Evolutionary conservation across 2,888 invertebrate species (phyloP).

Genomic region (Hoplodrina blanda): DNA sequence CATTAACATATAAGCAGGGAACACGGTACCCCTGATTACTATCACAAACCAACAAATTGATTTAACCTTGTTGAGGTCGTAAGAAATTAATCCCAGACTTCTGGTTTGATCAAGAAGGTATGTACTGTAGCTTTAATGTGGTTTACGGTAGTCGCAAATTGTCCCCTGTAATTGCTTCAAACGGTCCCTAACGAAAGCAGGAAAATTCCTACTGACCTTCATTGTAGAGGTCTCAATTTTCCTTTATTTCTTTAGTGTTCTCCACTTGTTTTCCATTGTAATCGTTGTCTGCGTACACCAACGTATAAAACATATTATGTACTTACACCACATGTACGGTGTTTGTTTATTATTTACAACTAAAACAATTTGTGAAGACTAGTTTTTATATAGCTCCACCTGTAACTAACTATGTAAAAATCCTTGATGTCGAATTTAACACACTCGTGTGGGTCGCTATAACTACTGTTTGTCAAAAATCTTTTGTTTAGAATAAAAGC

Average conservation of each 20-base stretch:
- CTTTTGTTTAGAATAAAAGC: no score
- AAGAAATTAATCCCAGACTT: constrained; percentile 52
- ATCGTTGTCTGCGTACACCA: no score
- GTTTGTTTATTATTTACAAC: no score
- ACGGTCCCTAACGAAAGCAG: constrained; percentile 48
- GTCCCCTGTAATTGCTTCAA: constrained; percentile 67
- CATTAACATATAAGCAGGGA: neutral
- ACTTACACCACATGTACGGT: no score
- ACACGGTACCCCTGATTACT: constrained; percentile 1
- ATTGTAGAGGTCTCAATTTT: constrained; percentile 34
- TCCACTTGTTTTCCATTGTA: neutral
- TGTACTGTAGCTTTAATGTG: constrained; percentile 61
- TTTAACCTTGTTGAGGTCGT: constrained; percentile 28
- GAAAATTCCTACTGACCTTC: constrained; percentile 61
- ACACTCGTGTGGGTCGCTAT: no score
- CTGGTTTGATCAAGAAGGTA: constrained; percentile 44
- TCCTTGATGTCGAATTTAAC: no score
- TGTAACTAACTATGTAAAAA: no score
- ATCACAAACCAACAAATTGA: constrained; percentile 14
- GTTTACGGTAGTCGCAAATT: constrained; percentile 65
- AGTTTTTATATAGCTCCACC: no score
- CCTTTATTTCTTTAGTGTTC: constrained; percentile 16
- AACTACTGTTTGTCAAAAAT: no score
- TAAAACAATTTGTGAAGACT: no score
- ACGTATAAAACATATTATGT: no score